Evolutionary conservation across 2,113 vertebrate species (phyloP), one percentile per base, ranked within the genome.

Genomic region (Halcyon senegalensis): DNA sequence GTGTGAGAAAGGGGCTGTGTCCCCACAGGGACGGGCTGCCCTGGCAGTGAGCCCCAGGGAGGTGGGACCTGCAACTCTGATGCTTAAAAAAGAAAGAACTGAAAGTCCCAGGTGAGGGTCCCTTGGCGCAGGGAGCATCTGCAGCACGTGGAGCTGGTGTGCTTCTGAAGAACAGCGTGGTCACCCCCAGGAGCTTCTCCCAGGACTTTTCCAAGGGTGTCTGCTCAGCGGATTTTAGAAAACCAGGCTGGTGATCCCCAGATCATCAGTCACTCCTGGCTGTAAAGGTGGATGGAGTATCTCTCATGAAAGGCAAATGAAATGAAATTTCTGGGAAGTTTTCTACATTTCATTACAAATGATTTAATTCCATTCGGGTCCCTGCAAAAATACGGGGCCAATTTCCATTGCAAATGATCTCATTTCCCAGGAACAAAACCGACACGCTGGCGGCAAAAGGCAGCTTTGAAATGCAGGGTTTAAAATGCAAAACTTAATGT

Each of bases 381-480:
- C 46, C 74, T 89, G 59, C 3, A 35, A 79, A 85, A 73, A 31
- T 18, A 27, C 9, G 9, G 44, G 77, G 37, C 16, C 25, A 1
- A 95, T 96, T 96, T 96, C 87, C 94, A 76, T 80, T 80, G 87
- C 75, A 90, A 93, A 96, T 62, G 11, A 90, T 53, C 44, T 68
- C 58, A 25, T 87, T 90, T 87, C n/a, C 70, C 70, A 25, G 62
- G 70, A 25, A 78, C 55, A 46, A 77, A 50, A 50, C 31, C 21
- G 4, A 11, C 30, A 1, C 0, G 53, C 86, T 51, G 86, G 74
- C 0, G 7, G 91, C 91, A 62, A 80, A 66, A 87, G 24, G 69
- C 92, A 33, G 80, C 89, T 89, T 92, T 48, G 89, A 96, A 91
- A 95, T 51, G 33, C 12, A 8, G 62, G 55, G 39, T 13, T 78